Base-by-base conservation (phyloP, 2,888 invertebrate genomes). In the Parnassius apollo region DNA sequence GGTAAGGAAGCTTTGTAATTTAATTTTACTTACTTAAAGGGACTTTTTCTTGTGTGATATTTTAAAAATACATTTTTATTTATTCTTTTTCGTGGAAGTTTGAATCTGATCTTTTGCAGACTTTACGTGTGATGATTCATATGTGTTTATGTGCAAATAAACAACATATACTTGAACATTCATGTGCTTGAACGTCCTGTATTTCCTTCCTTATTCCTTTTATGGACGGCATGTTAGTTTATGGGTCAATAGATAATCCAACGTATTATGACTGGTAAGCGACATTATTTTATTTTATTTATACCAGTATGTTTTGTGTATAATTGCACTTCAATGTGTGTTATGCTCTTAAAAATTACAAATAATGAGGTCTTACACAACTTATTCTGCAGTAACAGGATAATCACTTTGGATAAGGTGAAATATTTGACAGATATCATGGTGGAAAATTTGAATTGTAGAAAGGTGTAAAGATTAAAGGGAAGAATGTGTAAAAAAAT, bases 151-250 rank as follows among this genome's bases (percentile, higher is more conserved):
- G 4, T 42, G 35, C 1, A 51, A 9, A 51, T 51, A 51, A 25
- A 51, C 51, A 11, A 48, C 12, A 50, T 42, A 49, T n/a, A 18
- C 18, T 18, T 18, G 18, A 18, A 18, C 18, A 18, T 1, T 18
- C 18, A 18, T 13, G 8, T 42, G 12, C 13, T 48, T 35, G 59
- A 18, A 10, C 44, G 35, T 4, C 13, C 12, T n/a, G 13, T 25
- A 35, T 61, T 55, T 55, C 61, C 61, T 61, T 61, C 61, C 61
- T 61, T 25, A 44, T 56, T 44, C 61, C 50, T 25, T 56, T 55
- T 61, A 61, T 55, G 50, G 56, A 42, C 11, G 49, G 22, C 59
- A 53, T 1, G 11, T 58, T 42, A 56, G 50, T 46, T 57, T 57
- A 61, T 57, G 35, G 61, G 42, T 42, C 44, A 9, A 2, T 12